Evolutionary conservation across 2,113 vertebrate species (phyloP).

Genomic region (Coregonus clupeaformis): DNA sequence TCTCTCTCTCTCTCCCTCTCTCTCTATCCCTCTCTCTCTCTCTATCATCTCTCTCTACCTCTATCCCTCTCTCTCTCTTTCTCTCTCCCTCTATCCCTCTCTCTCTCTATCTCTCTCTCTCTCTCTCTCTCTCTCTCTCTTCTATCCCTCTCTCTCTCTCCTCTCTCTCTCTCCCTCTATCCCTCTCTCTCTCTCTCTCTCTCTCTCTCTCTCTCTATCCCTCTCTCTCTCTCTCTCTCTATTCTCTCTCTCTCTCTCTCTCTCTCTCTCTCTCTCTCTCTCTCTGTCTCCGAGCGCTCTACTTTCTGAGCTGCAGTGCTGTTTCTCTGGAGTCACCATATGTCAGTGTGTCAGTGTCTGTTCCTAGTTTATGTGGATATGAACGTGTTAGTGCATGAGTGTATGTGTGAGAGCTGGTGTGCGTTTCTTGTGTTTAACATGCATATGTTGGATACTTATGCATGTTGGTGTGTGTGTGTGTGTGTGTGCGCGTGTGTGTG

Average conservation of each 20-base stretch:
- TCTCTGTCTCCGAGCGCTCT: constrained; percentile 37
- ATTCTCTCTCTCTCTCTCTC: no score
- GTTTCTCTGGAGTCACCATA: constrained; percentile 70
- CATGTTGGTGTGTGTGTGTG: constrained; percentile 16
- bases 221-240: no score
- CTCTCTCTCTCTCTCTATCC: not conserved
- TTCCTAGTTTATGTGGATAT: not conserved
- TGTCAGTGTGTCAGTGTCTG: constrained; percentile 50
- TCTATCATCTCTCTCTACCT: no score
- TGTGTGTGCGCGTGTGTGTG: not conserved
- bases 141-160: not conserved
- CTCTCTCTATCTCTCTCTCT: not conserved
- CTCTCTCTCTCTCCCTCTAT: no score
- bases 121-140: no score
- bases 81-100: no score
- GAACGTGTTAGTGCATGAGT: no score
- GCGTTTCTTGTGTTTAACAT: constrained; percentile 8
- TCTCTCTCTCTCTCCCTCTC: not conserved
- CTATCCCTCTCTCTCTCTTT: no score
- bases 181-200: no score
- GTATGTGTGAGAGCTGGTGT: not conserved
- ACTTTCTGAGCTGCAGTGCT: constrained; percentile 70
- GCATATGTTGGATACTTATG: constrained; percentile 42
- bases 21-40: not conserved
- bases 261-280: not conserved